Conservation (phyloP, 2,888 invertebrate genomes). For the Microchrysa polita region DNA sequence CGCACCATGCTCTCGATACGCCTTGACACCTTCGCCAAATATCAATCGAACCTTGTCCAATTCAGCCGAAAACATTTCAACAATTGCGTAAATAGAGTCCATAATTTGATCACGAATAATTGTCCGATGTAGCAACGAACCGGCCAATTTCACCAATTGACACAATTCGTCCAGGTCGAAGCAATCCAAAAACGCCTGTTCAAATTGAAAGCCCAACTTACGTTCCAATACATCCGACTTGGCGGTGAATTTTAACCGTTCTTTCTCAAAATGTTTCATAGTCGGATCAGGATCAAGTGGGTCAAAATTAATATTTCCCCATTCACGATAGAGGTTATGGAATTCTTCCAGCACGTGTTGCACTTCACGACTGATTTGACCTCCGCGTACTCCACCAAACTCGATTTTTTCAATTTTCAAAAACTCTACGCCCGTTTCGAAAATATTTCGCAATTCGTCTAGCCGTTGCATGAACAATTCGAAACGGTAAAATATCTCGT, state of each 20-base stretch:
- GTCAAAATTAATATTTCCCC: conserved; percentile 74
- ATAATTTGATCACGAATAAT: conserved; percentile 77
- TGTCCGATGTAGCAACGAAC: conserved; percentile 78
- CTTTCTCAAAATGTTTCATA: conserved; percentile 72
- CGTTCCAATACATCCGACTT: conserved; percentile 78
- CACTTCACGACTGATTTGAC: conserved; percentile 68
- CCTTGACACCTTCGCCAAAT: conserved; percentile 68
- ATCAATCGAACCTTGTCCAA: conserved; percentile 73
- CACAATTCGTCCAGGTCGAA: conserved; percentile 71
- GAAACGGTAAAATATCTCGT: conserved; percentile 75
- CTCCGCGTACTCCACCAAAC: conserved; percentile 76
- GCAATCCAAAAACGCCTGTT: conserved; percentile 84
- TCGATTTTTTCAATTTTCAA: conserved; percentile 87
- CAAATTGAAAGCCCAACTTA: conserved; percentile 80
- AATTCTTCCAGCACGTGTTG: conserved; percentile 60
- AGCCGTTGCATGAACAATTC: conserved; percentile 73
- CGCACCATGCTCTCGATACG: conserved; percentile 52
- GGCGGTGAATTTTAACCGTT: conserved; percentile 71
- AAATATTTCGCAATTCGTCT: conserved; percentile 73
- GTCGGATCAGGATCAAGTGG: conserved; percentile 79
- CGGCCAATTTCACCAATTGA: conserved; percentile 77
- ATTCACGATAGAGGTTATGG: conserved; percentile 56
- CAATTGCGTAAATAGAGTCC: conserved; percentile 57
- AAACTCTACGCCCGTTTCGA: conserved; percentile 83
- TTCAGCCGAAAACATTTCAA: conserved; percentile 73